Base-by-base conservation (phyloP, 2,888 invertebrate species). In the Adela reaumurella region DNA sequence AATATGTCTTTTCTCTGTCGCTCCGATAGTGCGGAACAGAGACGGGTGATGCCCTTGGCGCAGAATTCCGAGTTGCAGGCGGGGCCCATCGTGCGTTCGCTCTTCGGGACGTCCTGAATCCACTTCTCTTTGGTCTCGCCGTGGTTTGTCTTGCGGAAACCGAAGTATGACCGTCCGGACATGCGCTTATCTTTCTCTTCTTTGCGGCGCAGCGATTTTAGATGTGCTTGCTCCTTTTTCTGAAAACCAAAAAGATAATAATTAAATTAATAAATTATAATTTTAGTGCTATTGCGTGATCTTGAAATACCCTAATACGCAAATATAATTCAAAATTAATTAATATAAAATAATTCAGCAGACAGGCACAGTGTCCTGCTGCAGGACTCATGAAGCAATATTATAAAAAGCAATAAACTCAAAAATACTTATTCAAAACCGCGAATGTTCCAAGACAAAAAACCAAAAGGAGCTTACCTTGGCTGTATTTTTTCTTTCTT, bases 111-210 rank as follows among this genome's bases (percentile, higher is more conserved):
- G 17, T 72, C 72, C 42, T 71, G 71, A 0, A 70, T 50, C 64
- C 68, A 71, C n/a, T 47, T 51, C 14, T 41, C 17, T 48, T 57
- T 62, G 2, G 58, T 61, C 2, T 59, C 54, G 0, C 59, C 60
- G 1, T 47, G 48, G 2, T 55, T 51, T 0, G 59, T 56, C 1
- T 56, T 53, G 0, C 73, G 53, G 51, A 68, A 71, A 0, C 73
- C 72, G 53, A 58, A 66, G 54, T 73, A 73, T 14, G 69, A 65
- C 14, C 62, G 63, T 0, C 73, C 73, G 0, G 63, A 59, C 72
- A 72, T 73, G 0, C 73, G 58, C 50, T 69, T 69, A 2, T 59
- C 58, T 18, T 67, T 67, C 46, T 70, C 70, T 29, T 57, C 59
- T 47, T 57, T 62, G 2, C 71, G 58, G 1, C 57, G 54, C 46